These are phyloP conservation scores for Torymus auratus DNA, from an alignment of 2,888 invertebrate genomes.

Conservation along the genomic window DNA sequence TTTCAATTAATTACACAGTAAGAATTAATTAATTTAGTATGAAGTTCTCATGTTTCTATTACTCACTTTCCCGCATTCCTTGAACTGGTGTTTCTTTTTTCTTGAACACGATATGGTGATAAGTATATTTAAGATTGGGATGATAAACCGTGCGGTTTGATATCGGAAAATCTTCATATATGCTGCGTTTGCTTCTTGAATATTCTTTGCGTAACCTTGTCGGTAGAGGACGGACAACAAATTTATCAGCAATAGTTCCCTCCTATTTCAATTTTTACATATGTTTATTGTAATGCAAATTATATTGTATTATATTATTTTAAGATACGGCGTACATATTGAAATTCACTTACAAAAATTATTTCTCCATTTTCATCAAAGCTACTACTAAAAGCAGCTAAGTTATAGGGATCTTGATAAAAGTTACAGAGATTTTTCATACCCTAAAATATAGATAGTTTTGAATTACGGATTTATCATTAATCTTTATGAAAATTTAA, in stretches of 20 bases:
- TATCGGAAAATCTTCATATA: constrained; percentile 18
- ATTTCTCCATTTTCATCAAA: constrained; percentile 53
- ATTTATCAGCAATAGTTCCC: constrained; percentile 61
- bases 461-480: background rate
- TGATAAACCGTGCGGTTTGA: constrained; percentile 47
- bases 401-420: constrained; percentile 61
- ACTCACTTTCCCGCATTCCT: constrained; percentile 43
- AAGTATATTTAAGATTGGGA: constrained; percentile 42
- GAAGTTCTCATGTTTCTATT: background rate
- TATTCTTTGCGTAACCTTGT: constrained; percentile 50
- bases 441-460: constrained; percentile 51
- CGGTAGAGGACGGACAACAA: constrained; percentile 63
- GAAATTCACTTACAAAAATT: constrained; percentile 61
- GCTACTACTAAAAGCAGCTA: constrained; percentile 62
- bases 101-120: constrained; percentile 50
- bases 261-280: constrained; percentile 56
- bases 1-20: background rate
- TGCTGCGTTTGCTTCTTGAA: constrained; percentile 46
- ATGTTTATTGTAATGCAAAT: constrained; percentile 22
- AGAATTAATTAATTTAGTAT: too few species aligned
- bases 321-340: background rate
- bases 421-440: constrained; percentile 44
- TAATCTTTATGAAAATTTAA: too few species aligned
- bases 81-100: constrained; percentile 17
- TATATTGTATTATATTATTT: background rate